Base-by-base conservation (phyloP, 2,888 invertebrate species). In the Lasioglossum pauxillum region DNA sequence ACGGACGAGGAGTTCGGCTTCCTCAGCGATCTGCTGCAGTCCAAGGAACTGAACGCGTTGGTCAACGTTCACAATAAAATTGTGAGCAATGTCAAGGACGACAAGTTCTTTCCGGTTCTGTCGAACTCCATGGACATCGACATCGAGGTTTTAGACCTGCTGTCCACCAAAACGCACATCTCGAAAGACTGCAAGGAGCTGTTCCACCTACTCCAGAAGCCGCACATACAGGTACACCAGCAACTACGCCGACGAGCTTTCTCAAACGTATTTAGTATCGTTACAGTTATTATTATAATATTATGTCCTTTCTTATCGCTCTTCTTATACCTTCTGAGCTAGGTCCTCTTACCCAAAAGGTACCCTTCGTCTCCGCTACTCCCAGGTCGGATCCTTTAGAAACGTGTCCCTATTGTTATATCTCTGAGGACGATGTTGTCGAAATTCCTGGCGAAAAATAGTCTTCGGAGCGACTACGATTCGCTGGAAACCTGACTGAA, bases 51-150 rank as follows among this genome's bases (percentile, higher is more conserved):
- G 1, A 98, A 98, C 95, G 98, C 98, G 53, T 96, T 99, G 91
- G 98, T 98, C 46, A 98, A 98, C 95, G 98, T 98, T 85, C 98
- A 98, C 95, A 98, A 98, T 94, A 98, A 98, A 95, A 98, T 98
- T 92, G 96, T 97, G 84, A 97, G 97, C 92, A 98, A 98, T 95
- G 97, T 97, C 80, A 97, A 97, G 93, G 98, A 98, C 96, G 98
- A 98, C 92, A 97, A 97, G 92, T 97, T 98, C 93, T 98, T 97
- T 93, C 98, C 98, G 0, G 96, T 98, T 75, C 96, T 98, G 12
- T 98, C 98, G 27, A 98, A 98, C 95, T 97, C 98, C 7, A 97
- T 98, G 97, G 94, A 95, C 85, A 96, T 96, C 49, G 96, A 97
- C 49, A 95, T 98, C 88, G 98, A 98, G 94, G 98, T 98, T 8